Evolutionary conservation across 92 coral and sea anemone species (phyloP), one percentile per base, ranked within the genome.

Genomic region (Hydrozoanthus gracilis): DNA sequence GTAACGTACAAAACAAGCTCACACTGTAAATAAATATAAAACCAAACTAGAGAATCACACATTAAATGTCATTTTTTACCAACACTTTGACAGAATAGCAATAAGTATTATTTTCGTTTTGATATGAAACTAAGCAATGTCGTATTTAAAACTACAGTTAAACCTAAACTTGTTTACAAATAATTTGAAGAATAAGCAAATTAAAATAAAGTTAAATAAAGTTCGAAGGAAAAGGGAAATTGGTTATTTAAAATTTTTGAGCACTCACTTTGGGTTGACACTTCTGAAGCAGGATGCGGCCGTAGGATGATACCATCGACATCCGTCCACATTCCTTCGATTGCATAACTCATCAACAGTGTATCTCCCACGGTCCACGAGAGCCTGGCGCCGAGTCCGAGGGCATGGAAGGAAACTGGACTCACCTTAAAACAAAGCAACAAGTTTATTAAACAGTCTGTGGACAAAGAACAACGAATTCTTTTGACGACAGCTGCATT

Each of bases 281-380:
- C 90, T 83, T 49, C 92, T 86, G 54, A 89, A 87, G 86, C 98
- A 95, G 4, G 88, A 87, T 46, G 86, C 78, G 44, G 98, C 93
- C 7, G 89, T 95, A 44, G 72, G 50, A 54, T 93, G 98, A 76
- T 84, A 93, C 49, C 86, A 70, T 67, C 77, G 58, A 68, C 94
- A 93, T 0, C 92, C 92, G 6, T 35, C 7, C n/a, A 73, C 49
- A 16, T 82, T 88, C 9, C 71, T 79, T 20, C 88, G 88, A 49
- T 64, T 88, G 45, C 91, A 88, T 48, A 62, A 61, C n/a, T 88
- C 91, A 64, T 83, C 91, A 11, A 68, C 58, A 52, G 51, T 73
- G 44, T 61, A 88, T 83, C 88, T 74, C 39, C 87, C 91, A 17
- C 44, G 74, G 73, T 88, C 91, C 5, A 86, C 78, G 35, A 79